Evolutionary conservation across 1,140 invertebrate species (phyloP).

Genomic region (Drosophila subpulchrella): DNA sequence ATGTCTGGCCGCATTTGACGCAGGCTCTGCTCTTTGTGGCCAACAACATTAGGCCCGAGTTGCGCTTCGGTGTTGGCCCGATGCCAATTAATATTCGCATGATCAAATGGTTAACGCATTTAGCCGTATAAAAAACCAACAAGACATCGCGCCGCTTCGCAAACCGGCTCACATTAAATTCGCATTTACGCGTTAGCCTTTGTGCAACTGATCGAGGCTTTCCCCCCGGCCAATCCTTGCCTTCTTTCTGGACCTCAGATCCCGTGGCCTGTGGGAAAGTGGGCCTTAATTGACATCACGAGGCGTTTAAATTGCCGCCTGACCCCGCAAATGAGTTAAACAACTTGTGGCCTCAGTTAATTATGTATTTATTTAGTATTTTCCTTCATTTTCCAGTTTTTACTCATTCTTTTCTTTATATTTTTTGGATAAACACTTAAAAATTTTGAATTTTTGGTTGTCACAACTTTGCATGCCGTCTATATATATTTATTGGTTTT

Average conservation of each 20-base stretch:
- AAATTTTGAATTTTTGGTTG: conserved; percentile 35
- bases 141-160: conserved; percentile 40
- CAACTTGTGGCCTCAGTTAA: conserved; percentile 60
- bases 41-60: conserved; percentile 64
- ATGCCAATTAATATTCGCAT: conserved; percentile 82
- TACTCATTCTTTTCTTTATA: conserved; percentile 13
- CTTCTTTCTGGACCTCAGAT: neutral
- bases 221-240: conserved; percentile 5
- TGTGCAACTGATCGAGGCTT: conserved; percentile 69
- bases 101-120: conserved; percentile 83
- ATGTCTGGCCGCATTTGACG: conserved; percentile 58
- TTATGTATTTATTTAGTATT: conserved; percentile 79
- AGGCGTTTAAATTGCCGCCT: conserved; percentile 56
- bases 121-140: conserved; percentile 81
- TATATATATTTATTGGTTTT: conserved; percentile 28
- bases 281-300: conserved; percentile 68
- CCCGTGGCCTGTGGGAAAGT: conserved; percentile 68
- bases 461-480: conserved; percentile 13
- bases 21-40: conserved; percentile 60
- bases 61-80: conserved; percentile 71
- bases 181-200: conserved; percentile 56
- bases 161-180: conserved; percentile 76
- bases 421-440: conserved; percentile 40
- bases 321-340: conserved; percentile 48
- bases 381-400: conserved; percentile 43